phyloP scores from a whole-genome alignment of 2,888 invertebrate species.

The Agrochola litura region DNA sequence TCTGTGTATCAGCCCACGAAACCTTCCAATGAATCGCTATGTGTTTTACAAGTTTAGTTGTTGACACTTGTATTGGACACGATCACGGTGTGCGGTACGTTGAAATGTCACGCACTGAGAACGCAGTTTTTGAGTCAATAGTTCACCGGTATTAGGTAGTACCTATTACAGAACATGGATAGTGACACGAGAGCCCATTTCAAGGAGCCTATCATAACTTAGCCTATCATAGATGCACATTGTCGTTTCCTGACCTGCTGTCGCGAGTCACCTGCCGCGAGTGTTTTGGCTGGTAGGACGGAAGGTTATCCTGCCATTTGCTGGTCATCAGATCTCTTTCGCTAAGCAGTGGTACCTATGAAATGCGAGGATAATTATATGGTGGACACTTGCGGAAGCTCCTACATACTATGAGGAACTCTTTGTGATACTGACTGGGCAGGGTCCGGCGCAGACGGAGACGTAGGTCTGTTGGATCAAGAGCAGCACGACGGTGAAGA shows the following conservation, averaged over 20 bases:
- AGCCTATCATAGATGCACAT: slow-evolving; percentile 26
- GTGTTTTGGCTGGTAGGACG: slow-evolving; percentile 40
- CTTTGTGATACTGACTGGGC: slow-evolving; percentile 61
- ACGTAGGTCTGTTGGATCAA: slow-evolving; percentile 66
- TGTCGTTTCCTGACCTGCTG: slow-evolving; percentile 36
- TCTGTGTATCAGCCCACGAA: background rate
- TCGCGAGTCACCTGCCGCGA: slow-evolving; percentile 29
- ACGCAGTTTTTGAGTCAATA: background rate
- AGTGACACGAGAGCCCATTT: background rate
- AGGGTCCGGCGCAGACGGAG: slow-evolving; percentile 59
- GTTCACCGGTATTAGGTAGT: background rate
- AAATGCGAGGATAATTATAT: slow-evolving; percentile 37
- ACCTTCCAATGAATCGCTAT: background rate
- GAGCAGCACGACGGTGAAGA: slow-evolving; percentile 72
- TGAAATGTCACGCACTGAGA: background rate
- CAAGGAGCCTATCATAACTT: slow-evolving; percentile 1
- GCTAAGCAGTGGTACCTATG: slow-evolving; percentile 48
- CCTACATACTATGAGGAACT: background rate
- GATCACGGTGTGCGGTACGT: background rate
- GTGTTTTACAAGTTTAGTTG: background rate
- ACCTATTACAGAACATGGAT: background rate
- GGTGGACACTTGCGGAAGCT: slow-evolving; percentile 2
- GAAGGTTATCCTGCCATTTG: slow-evolving; percentile 52
- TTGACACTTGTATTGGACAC: background rate
- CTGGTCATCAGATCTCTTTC: slow-evolving; percentile 50